Base-by-base conservation (phyloP, 2,797 vertebrate species). In the Rousettus madagascariensis region DNA sequence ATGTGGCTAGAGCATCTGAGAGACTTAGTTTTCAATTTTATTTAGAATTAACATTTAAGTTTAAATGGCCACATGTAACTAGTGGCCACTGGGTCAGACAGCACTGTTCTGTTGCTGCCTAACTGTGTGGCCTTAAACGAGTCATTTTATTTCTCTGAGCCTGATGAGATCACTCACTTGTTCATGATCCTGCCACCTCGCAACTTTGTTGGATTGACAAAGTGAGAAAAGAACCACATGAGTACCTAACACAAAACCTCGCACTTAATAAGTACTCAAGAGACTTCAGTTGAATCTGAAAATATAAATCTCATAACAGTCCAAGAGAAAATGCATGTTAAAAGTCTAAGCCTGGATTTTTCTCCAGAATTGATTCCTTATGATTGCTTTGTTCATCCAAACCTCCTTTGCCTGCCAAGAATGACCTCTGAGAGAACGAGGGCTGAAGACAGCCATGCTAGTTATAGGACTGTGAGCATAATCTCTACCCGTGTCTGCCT, bases 241-340 rank as follows among this genome's bases (percentile, higher is more conserved):
- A 85, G 20, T 30, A 33, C 16, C 66, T 75, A 57, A 11, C 36
- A 38, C 38, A 55, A 77, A 80, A 24, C 24, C 26, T 66, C 72
- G 38, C 30, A 78, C 51, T 95, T 93, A 59, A n/a, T 59, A 93
- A 94, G 65, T 38, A 68, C 49, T 57, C 28, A 16, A 43, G 90
- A 86, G 66, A 96, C 43, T 30, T 85, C 3, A 59, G 61, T 30
- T 43, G 41, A 87, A 80, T 87, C 71, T 77, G 71, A 90, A 96
- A 94, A 91, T 72, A 59, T 72, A 87, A 93, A 75, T 87, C 51
- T 95, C 6, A 17, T 80, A 75, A 87, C 49, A 65, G 84, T 65
- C 61, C 68, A 94, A 95, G 63, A 82, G 38, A 97, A 97, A 90
- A 94, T 63, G 46, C 20, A 33, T 49, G 66, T 83, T 90, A 89